Evolutionary conservation across 1,140 invertebrate species (phyloP).

Genomic region (Tachypleus tridentatus): DNA sequence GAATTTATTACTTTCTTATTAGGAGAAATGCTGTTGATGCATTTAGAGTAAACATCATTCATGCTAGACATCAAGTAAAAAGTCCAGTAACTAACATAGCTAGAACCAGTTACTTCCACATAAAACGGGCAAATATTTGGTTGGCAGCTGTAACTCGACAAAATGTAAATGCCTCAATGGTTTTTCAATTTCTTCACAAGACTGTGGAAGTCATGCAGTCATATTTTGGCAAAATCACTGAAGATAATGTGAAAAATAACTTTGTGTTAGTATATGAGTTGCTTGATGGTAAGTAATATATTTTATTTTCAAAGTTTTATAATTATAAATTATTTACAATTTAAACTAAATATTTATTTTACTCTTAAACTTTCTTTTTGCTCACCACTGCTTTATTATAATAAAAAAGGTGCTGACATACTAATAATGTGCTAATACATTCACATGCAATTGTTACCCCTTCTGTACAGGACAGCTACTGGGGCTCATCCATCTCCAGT

Average conservation of each 20-base stretch:
- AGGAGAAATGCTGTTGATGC: slow-evolving; percentile 94
- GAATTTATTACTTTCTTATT: background rate
- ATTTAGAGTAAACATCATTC: slow-evolving; percentile 97
- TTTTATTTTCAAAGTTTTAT: no score
- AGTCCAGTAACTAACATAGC: slow-evolving; percentile 99
- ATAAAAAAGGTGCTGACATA: no score
- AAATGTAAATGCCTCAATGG: slow-evolving; percentile 99
- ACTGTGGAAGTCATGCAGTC: slow-evolving; percentile 98
- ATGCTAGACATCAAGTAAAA: slow-evolving; percentile 94
- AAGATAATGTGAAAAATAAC: slow-evolving; percentile 99
- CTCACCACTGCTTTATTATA: no score
- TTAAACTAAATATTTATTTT: no score
- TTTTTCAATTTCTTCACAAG: slow-evolving; percentile 95
- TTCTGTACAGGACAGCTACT: no score
- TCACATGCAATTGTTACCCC: no score
- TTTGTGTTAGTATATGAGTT: slow-evolving; percentile 98
- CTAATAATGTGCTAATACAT: no score
- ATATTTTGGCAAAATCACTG: slow-evolving; percentile 97
- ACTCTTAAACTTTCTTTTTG: no score
- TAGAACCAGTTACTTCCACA: slow-evolving; percentile 98
- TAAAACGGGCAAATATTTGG: slow-evolving; percentile 98
- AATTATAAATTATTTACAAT: no score
- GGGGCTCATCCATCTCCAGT: no score
- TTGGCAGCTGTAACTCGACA: slow-evolving; percentile 96
- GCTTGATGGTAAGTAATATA: slow-evolving; percentile 59